Base-by-base conservation (phyloP, 2,113 vertebrate genomes). In the Heloderma charlesbogerti region DNA sequence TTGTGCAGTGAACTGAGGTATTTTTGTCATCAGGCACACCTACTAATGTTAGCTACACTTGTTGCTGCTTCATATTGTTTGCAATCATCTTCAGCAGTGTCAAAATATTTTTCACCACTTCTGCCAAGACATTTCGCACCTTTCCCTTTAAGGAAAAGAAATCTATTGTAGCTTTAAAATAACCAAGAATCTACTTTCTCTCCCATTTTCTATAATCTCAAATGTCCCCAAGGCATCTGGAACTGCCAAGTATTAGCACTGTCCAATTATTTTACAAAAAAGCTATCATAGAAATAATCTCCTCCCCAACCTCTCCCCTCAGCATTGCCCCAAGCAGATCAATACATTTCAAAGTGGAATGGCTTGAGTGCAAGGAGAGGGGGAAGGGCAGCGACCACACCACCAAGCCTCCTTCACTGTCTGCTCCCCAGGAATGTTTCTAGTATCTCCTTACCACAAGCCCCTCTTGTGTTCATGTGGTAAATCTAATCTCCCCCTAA, bases 101-200 rank as follows among this genome's bases (percentile, higher is more conserved):
- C 96, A 97, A 96, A 97, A 97, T 97, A 97, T 97, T 97, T 97
- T 97, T 93, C 89, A 94, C 75, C 43, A 92, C 94, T 95, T 96
- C 91, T 95, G 94, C 91, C 0, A 92, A 96, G 93, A 95, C 84
- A 96, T 95, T 97, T 96, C 96, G 51, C 95, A 96, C 95, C 88
- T 95, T 96, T 96, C 96, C 89, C 22, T 91, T 95, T 95, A 86
- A 96, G 88, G 91, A 91, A 93, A 92, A 92, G 88, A 96, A 96
- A 94, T 96, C 91, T 93, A 63, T 96, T 93, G 90, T 94, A 94
- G 92, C 74, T 90, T 93, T 95, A 95, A 96, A 95, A 88, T 90
- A 97, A 94, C 89, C 86, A 92, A 88, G 63, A 88, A 95, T 92
- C 91, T 94, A 95, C 92, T 87, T 72, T 40, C 88, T 72, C 89